phyloP scores from a whole-genome alignment of 2,797 vertebrate species.

The Enteromius thamalakanensis region DNA sequence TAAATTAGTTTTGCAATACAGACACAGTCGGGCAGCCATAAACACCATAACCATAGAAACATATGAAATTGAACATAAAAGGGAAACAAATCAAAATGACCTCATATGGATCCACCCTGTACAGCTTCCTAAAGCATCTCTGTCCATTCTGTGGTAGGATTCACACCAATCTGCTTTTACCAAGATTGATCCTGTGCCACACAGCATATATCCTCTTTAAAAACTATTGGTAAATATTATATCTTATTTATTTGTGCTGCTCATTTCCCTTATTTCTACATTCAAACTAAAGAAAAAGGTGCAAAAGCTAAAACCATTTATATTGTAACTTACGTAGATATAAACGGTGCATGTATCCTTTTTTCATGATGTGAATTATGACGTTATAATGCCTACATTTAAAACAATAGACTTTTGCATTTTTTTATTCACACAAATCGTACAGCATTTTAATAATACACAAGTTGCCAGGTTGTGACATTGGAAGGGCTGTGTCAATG shows the following conservation, averaged over 20 bases:
- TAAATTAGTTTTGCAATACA: conserved; percentile 11
- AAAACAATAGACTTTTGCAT: neutral
- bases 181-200: neutral
- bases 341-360: neutral
- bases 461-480: neutral
- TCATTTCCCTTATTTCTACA: neutral
- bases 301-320: neutral
- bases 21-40: neutral
- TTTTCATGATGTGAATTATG: neutral
- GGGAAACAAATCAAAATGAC: neutral
- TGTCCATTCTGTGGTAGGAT: neutral
- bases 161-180: neutral
- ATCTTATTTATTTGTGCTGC: neutral
- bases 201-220: neutral
- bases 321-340: neutral
- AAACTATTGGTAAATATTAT: neutral
- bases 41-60: conserved; percentile 31
- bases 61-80: conserved; percentile 10
- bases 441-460: neutral
- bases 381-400: neutral
- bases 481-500: neutral
- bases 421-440: neutral
- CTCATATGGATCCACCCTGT: neutral
- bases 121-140: neutral
- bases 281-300: neutral